These are phyloP conservation scores for Punctoribates punctum DNA, from an alignment of 2,888 invertebrate species.

Conservation along the genomic window DNA sequence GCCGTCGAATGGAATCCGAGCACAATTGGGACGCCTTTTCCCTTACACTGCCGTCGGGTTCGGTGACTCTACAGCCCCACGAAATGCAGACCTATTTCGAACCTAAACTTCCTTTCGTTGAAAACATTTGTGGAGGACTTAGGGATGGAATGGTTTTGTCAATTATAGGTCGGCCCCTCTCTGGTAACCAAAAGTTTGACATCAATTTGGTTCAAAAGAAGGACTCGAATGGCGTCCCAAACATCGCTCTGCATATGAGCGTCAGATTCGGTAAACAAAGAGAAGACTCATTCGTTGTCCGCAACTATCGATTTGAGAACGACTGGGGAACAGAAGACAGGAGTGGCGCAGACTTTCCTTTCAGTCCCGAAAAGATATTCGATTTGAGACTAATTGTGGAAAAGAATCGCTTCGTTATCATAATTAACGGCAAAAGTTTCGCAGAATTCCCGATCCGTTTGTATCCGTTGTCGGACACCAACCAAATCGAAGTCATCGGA, in stretches of 20 bases:
- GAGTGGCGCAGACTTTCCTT: not conserved
- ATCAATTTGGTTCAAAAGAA: not conserved
- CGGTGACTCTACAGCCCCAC: not conserved
- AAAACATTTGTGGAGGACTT: not conserved
- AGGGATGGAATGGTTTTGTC: conserved; percentile 1
- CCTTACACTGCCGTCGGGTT: not conserved
- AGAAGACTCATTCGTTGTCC: not conserved
- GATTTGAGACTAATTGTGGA: conserved; percentile 11
- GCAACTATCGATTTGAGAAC: not conserved
- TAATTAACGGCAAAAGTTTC: not conserved
- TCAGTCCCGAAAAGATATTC: conserved; percentile 3
- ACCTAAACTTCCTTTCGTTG: not conserved
- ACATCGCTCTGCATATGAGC: conserved; percentile 3
- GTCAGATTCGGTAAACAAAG: not conserved
- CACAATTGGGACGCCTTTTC: not conserved
- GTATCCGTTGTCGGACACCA: conserved; percentile 14
- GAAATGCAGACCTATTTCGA: not conserved
- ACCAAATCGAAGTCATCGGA: conserved; percentile 7
- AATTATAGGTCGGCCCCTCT: not conserved
- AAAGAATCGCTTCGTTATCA: not conserved
- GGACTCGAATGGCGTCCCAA: not conserved
- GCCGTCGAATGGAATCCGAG: not conserved
- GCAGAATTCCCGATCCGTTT: not conserved
- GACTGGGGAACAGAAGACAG: not conserved
- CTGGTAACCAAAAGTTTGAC: not conserved